Conservation (phyloP, 2,797 vertebrate genomes). For the Fratercula arctica region DNA sequence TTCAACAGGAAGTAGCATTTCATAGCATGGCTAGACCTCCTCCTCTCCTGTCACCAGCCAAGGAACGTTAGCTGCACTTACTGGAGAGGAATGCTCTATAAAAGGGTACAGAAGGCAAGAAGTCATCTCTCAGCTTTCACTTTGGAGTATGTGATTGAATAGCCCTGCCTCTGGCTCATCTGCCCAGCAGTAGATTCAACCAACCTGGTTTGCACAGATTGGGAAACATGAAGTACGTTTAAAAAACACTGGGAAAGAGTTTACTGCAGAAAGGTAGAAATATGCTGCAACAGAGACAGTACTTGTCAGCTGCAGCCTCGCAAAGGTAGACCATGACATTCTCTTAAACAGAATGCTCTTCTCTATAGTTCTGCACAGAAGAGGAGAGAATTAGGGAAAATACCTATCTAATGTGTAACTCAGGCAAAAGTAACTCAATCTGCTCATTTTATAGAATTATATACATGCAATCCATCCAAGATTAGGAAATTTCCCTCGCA, state of each 20-base stretch:
- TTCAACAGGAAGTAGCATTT: background rate
- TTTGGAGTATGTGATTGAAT: background rate
- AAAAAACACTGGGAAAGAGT: background rate
- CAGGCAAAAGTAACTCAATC: background rate
- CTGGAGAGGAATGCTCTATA: background rate
- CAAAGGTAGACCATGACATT: background rate
- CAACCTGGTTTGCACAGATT: background rate
- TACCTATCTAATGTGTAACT: background rate
- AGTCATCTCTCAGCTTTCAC: background rate
- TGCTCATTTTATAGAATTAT: background rate
- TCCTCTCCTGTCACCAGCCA: background rate
- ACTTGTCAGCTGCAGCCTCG: fast-evolving
- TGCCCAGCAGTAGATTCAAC: background rate
- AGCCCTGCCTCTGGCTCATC: background rate
- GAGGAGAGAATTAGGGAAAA: background rate
- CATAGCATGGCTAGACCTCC: background rate
- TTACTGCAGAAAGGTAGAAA: background rate
- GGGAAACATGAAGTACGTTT: background rate
- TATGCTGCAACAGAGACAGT: background rate
- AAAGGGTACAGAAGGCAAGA: background rate
- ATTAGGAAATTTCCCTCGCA: background rate
- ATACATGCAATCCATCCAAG: background rate
- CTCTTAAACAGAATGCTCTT: background rate
- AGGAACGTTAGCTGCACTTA: background rate
- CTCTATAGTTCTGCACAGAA: background rate